These are phyloP conservation scores for Sternarchorhynchus goeldii DNA, from an alignment of 2,797 vertebrate genomes.

Conservation along the genomic window DNA sequence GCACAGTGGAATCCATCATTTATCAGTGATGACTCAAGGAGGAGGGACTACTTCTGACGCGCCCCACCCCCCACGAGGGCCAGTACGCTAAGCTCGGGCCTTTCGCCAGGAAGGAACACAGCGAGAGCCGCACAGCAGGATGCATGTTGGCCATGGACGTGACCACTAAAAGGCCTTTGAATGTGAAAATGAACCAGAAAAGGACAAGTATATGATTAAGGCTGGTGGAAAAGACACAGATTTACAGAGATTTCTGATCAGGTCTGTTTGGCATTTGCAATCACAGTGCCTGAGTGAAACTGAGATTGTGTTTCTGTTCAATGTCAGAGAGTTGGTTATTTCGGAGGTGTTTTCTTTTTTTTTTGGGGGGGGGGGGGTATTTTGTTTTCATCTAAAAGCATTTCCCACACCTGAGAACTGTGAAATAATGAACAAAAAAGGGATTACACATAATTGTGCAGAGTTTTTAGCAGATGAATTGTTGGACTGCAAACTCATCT, in stretches of 20 bases:
- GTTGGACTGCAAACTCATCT: slow-evolving; percentile 48
- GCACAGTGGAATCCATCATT: slow-evolving; percentile 97
- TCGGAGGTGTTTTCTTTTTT: background rate
- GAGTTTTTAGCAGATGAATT: slow-evolving; percentile 42
- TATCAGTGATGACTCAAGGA: slow-evolving; percentile 90
- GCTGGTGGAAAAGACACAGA: slow-evolving; percentile 16
- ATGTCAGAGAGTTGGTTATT: background rate
- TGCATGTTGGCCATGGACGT: slow-evolving; percentile 16
- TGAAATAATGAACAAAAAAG: slow-evolving; percentile 32
- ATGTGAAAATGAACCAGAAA: slow-evolving; percentile 54
- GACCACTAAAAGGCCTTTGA: slow-evolving; percentile 51
- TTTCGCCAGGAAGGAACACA: slow-evolving; percentile 18
- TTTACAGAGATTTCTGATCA: background rate
- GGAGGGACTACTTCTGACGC: slow-evolving; percentile 94
- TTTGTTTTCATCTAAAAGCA: slow-evolving; percentile 7
- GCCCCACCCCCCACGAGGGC: too few relatives aligned
- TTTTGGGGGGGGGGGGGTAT: too few relatives aligned
- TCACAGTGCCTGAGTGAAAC: slow-evolving; percentile 26
- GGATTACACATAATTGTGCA: slow-evolving; percentile 15
- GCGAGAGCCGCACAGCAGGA: background rate
- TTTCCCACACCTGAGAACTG: slow-evolving; percentile 31
- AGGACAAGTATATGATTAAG: slow-evolving; percentile 31
- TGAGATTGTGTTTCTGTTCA: slow-evolving; percentile 24
- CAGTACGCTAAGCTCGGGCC: slow-evolving; percentile 7
- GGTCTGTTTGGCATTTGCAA: slow-evolving; percentile 24